These are phyloP conservation scores for Bombus terrestris DNA, from an alignment of 1,140 invertebrate genomes.

Conservation along the genomic window DNA sequence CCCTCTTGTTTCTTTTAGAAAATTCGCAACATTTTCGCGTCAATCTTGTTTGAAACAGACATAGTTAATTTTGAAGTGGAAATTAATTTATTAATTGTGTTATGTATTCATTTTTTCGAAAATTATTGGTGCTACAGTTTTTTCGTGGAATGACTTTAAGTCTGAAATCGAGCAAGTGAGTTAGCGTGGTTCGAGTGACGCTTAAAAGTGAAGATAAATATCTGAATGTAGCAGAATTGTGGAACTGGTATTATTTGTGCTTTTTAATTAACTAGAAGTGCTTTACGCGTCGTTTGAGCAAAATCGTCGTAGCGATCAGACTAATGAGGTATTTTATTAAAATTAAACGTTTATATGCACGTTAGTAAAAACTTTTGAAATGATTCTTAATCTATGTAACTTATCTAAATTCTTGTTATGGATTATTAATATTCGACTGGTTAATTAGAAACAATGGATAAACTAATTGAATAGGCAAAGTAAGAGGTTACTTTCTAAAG, in stretches of 20 bases:
- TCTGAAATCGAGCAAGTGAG: background rate
- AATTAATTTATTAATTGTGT: too few relatives aligned
- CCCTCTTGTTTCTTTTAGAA: background rate
- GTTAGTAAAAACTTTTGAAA: background rate
- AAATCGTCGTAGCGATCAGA: background rate
- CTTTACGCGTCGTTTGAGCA: background rate
- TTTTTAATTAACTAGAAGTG: too few relatives aligned
- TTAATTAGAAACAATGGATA: conserved; percentile 1
- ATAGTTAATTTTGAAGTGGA: too few relatives aligned
- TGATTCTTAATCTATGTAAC: background rate
- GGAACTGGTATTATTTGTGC: too few relatives aligned
- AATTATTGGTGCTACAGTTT: background rate
- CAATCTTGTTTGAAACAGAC: too few relatives aligned
- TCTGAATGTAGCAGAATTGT: background rate
- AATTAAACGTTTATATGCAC: background rate
- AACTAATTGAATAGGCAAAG: background rate
- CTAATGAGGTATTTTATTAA: background rate
- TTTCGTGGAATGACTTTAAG: background rate
- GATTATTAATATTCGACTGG: background rate
- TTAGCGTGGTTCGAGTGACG: background rate
- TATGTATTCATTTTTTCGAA: too few relatives aligned
- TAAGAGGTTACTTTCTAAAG: background rate
- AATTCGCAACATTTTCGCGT: background rate
- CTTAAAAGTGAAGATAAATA: background rate
- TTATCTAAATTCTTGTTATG: background rate